Base-by-base conservation (phyloP, 1,140 invertebrate species). In the Calliphora vicina region DNA sequence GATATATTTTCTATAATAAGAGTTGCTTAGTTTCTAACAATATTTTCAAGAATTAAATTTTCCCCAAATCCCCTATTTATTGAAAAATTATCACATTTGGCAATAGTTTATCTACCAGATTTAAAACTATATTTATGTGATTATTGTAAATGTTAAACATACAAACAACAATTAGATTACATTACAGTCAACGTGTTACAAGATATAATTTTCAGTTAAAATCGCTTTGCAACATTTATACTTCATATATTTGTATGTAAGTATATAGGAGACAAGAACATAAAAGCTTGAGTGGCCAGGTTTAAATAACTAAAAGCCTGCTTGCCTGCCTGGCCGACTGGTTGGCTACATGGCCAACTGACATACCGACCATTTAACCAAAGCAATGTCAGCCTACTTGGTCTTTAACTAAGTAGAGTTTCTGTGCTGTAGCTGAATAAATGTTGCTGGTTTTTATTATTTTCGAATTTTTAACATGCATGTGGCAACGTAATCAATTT, bases 401-500 rank as follows among this genome's bases (percentile, higher is more conserved):
- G n/a, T 23, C 61, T 9, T 67, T 4, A 2, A 10, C 61, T 67
- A 0, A 8, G n/a, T 67, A 12, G n/a, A 10, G 61, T 23, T 67
- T 67, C 4, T 50, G 3, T 6, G n/a, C 10, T 67, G 17, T 67
- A 25, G n/a, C 15, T n/a, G 17, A 25, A 23, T 67, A 67, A 25
- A 23, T 12, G 4, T 50, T 50, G 1, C 25, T 67, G 61, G n/a
- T 67, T 67, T 25, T 5, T 57, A 6, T 17, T 17, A n/a, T 57
- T 17, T 17, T n/a, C n/a, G 15, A 57, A 57, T 6, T 0, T 17
- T 67, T 67, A 23, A 67, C 61, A 67, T 67, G 61, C 61, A 67
- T 67, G 61, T 25, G 61, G 61, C 61, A 67, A 67, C n/a, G 20
- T 25, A 67, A 67, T 67, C 61, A 67, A 67, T 67, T 67, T 67